Conservation (phyloP, 2,888 invertebrate species). For the Cephonodes hylas region DNA sequence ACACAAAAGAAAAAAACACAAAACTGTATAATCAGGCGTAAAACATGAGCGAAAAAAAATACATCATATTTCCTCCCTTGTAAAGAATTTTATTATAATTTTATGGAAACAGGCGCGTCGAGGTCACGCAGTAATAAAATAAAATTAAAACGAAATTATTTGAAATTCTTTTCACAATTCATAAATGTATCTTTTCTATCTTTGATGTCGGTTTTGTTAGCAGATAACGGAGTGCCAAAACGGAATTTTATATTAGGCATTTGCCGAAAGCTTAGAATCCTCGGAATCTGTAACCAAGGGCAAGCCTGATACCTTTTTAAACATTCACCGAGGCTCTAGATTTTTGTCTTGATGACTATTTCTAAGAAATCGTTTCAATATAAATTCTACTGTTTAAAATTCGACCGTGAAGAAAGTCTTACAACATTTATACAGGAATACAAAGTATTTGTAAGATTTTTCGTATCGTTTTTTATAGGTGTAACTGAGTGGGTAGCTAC, state of each 20-base stretch:
- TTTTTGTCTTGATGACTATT: not conserved
- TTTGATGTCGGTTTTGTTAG: slow-evolving; percentile 10
- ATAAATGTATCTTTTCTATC: not conserved
- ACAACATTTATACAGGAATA: no score
- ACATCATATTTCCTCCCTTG: no score
- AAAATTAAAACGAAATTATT: slow-evolving; percentile 9
- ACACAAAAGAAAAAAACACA: no score
- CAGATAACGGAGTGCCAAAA: slow-evolving; percentile 11
- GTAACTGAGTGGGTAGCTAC: no score
- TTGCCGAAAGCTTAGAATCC: slow-evolving; percentile 12
- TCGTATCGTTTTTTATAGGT: no score
- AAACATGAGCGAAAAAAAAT: no score
- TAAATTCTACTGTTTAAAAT: no score
- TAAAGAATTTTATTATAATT: no score
- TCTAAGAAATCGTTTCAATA: not conserved
- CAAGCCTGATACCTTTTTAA: not conserved
- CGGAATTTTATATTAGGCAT: slow-evolving; percentile 16
- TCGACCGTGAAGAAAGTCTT: no score
- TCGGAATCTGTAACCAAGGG: slow-evolving; percentile 8
- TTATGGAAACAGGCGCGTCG: not conserved
- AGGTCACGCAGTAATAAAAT: not conserved
- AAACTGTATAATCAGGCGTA: no score
- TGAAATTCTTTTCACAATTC: not conserved
- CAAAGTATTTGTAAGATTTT: no score
- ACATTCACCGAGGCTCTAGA: not conserved